phyloP scores from a whole-genome alignment of 2,888 invertebrate species.

The Heteromurus nitidus region DNA sequence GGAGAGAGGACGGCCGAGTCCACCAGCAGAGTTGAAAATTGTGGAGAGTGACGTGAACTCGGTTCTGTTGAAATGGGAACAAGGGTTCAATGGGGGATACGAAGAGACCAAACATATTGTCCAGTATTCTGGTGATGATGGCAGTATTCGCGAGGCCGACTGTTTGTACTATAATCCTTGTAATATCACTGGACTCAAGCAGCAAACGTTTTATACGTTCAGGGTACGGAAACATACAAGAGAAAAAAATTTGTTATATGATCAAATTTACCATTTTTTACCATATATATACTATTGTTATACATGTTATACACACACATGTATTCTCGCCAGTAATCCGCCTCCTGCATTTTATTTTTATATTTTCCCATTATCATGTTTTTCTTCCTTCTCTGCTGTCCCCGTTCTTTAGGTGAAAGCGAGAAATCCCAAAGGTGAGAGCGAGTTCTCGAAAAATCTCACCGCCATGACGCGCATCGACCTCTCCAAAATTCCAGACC shows the following conservation, averaged over 20 bases:
- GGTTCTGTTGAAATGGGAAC: slow-evolving; percentile 89
- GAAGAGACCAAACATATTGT: slow-evolving; percentile 91
- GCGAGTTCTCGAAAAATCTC: slow-evolving; percentile 90
- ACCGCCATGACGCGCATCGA: slow-evolving; percentile 89
- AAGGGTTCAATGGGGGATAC: slow-evolving; percentile 93
- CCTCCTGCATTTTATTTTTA: slow-evolving; percentile 17
- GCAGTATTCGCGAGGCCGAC: slow-evolving; percentile 84
- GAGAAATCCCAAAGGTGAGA: slow-evolving; percentile 89
- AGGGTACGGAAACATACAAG: slow-evolving; percentile 81
- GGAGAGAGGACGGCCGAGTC: slow-evolving; percentile 91
- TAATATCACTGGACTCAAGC: slow-evolving; percentile 89
- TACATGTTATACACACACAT: background rate
- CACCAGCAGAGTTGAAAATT: slow-evolving; percentile 84
- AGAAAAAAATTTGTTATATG: no score
- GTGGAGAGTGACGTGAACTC: slow-evolving; percentile 86
- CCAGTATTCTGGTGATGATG: slow-evolving; percentile 81
- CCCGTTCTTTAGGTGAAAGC: slow-evolving; percentile 82
- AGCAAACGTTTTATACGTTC: slow-evolving; percentile 90
- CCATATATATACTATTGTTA: background rate
- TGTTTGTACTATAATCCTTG: slow-evolving; percentile 91
- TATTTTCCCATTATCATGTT: background rate
- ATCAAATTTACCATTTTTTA: background rate
- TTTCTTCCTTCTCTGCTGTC: slow-evolving; percentile 20
- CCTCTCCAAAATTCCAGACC: slow-evolving; percentile 82
- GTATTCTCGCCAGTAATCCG: no score